Conservation (phyloP, 2,888 invertebrate genomes). For the Rotaria sp. region DNA sequence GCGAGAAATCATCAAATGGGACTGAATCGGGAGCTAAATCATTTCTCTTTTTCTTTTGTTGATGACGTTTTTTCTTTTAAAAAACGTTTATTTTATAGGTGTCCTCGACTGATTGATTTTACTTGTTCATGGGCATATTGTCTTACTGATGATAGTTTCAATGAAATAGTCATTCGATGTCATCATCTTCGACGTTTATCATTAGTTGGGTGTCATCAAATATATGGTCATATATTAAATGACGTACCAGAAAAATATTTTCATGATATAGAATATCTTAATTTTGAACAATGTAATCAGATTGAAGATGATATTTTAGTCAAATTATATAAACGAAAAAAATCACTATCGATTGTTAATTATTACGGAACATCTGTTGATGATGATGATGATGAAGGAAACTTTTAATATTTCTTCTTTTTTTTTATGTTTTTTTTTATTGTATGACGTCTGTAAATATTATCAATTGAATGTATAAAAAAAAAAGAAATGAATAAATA, state of each 20-base stretch:
- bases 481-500: neutral
- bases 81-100: neutral
- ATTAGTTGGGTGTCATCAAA: slow-evolving; percentile 7
- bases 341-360: neutral
- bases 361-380: neutral
- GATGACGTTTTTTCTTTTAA: neutral
- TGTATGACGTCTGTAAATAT: neutral
- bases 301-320: neutral
- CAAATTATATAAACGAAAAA: neutral
- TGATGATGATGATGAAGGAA: neutral
- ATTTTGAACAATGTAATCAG: slow-evolving; percentile 20
- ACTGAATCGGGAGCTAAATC: too few species aligned
- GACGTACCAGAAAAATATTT: neutral
- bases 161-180: neutral
- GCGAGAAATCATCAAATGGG: too few species aligned
- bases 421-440: neutral
- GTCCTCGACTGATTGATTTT: neutral
- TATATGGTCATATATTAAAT: neutral
- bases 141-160: neutral
- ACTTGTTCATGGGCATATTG: neutral
- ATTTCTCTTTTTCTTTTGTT: neutral
- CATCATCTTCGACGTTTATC: neutral
- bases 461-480: neutral
- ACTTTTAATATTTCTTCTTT: neutral
- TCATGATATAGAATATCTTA: neutral